Percentiles rank a stretch among this genome's conserved stretches.
Conservation (phyloP, 2,113 vertebrate species). For the Chlorodrepanis virens region DNA sequence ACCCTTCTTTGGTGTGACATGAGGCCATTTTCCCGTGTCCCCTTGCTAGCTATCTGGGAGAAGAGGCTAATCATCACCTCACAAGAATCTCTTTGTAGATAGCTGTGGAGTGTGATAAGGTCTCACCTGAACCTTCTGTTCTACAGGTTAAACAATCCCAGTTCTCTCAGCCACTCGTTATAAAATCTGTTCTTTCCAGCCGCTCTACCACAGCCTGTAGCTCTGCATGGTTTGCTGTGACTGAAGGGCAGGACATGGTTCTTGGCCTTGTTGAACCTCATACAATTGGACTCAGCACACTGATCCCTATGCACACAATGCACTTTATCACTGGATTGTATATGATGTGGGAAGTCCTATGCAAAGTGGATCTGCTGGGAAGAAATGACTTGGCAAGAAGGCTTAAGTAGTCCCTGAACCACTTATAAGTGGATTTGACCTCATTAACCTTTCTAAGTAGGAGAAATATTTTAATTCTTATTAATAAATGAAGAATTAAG, state of each 20-base stretch:
- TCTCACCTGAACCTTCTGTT: not conserved
- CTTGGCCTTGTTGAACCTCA: not conserved
- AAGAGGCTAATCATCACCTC: not conserved
- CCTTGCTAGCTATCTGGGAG: not conserved
- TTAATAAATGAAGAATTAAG: not conserved
- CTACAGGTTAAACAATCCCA: not conserved
- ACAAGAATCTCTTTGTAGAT: not conserved
- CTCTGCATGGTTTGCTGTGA: not conserved
- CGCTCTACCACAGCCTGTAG: not conserved
- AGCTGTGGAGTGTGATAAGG: fast-evolving
- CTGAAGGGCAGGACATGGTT: not conserved
- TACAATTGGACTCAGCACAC: fast-evolving
- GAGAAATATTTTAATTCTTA: not conserved
- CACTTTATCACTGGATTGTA: not conserved
- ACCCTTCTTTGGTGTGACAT: not conserved
- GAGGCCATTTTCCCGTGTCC: not conserved
- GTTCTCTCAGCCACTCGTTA: not conserved
- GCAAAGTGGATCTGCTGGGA: not conserved
- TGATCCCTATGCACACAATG: not conserved
- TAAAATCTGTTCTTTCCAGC: not conserved
- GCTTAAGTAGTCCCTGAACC: not conserved
- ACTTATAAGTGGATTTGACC: not conserved
- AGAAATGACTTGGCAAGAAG: not conserved
- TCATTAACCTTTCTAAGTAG: not conserved
- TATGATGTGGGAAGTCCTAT: not conserved